phyloP scores from a whole-genome alignment of 2,797 vertebrate species.

The Menidia menidia region DNA sequence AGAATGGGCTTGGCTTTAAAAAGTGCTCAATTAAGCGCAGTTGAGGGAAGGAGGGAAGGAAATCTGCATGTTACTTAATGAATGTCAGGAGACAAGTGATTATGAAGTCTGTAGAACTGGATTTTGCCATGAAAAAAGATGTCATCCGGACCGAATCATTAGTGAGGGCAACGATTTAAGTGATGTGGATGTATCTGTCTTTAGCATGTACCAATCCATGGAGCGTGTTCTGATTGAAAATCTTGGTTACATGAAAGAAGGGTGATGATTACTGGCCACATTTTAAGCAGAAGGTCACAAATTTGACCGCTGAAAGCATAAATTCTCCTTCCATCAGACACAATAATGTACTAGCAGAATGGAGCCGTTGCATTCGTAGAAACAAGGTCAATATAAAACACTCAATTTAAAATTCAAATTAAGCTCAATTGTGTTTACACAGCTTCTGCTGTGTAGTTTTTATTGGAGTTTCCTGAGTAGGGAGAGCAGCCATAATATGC shows the following conservation, averaged over 20 bases:
- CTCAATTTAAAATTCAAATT: too few relatives aligned
- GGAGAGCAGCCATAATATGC: background rate
- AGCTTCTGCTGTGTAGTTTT: too few relatives aligned
- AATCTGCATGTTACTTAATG: slow-evolving; percentile 76
- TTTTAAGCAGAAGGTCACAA: slow-evolving; percentile 33
- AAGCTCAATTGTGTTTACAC: too few relatives aligned
- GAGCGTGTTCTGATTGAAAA: slow-evolving; percentile 52
- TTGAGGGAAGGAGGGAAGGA: slow-evolving; percentile 64
- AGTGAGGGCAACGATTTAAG: slow-evolving; percentile 46
- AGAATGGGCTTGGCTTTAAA: slow-evolving; percentile 73
- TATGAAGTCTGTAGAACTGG: slow-evolving; percentile 70
- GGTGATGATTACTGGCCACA: slow-evolving; percentile 8
- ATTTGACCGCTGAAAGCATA: slow-evolving; percentile 16
- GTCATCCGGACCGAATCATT: slow-evolving; percentile 50
- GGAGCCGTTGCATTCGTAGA: too few relatives aligned
- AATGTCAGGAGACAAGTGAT: slow-evolving; percentile 81
- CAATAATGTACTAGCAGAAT: too few relatives aligned
- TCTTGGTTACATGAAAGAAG: slow-evolving; percentile 5
- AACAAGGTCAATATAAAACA: too few relatives aligned
- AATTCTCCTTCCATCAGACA: background rate
- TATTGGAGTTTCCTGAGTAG: too few relatives aligned
- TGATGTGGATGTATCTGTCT: slow-evolving; percentile 44
- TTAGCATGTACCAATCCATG: slow-evolving; percentile 42
- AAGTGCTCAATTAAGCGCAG: slow-evolving; percentile 79
- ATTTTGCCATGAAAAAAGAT: slow-evolving; percentile 67